A percentile compares a stretch with the other conserved stretches of the same genome.
Conservation (phyloP, 2,888 invertebrate species). For the Creontiades dilutus region DNA sequence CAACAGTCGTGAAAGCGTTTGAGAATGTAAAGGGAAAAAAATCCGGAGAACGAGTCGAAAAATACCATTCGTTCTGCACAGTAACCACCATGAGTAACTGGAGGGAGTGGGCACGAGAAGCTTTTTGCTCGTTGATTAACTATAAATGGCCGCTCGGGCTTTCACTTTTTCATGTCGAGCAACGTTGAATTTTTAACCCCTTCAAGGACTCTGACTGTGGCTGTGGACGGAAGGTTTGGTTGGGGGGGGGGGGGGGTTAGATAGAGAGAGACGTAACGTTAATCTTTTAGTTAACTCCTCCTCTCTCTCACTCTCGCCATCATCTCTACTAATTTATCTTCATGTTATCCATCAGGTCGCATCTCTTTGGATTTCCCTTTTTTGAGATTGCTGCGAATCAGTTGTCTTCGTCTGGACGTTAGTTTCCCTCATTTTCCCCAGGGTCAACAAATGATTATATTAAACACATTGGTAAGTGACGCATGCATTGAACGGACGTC, state of each 20-base stretch:
- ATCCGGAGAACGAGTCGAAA: neutral
- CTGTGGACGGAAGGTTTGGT: no score
- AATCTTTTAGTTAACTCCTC: neutral
- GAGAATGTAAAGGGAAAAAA: neutral
- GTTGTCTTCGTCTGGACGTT: no score
- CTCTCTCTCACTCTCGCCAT: neutral
- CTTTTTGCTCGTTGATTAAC: slow-evolving; percentile 28
- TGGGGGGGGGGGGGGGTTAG: neutral
- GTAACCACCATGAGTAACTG: neutral
- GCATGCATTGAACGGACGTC: no score
- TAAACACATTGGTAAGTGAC: no score
- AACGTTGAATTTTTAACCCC: slow-evolving; percentile 10
- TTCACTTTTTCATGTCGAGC: slow-evolving; percentile 1
- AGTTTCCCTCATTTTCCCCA: no score
- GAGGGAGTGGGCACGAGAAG: neutral
- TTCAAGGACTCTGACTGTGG: neutral
- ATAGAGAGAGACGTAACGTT: neutral
- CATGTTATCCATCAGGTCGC: neutral
- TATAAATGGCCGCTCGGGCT: slow-evolving; percentile 32
- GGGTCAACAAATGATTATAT: no score
- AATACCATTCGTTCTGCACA: neutral
- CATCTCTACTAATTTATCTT: neutral
- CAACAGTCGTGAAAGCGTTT: neutral
- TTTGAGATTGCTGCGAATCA: neutral
- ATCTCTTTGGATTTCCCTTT: neutral